These are phyloP conservation scores for Alligator mississippiensis DNA, from an alignment of 2,113 vertebrate genomes.

Conservation along the genomic window DNA sequence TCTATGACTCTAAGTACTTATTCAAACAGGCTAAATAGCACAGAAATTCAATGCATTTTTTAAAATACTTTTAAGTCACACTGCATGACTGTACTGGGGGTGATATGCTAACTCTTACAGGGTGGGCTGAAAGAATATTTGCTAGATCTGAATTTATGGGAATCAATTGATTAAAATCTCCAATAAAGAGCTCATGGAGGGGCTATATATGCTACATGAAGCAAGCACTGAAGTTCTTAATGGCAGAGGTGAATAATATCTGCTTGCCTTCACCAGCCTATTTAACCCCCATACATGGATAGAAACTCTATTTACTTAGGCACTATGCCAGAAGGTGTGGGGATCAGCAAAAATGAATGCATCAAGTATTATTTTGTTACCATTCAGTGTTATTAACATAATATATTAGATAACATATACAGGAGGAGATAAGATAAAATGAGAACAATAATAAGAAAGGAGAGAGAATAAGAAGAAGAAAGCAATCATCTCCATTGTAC, in stretches of 20 bases:
- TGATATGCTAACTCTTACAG: background rate
- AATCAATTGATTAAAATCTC: background rate
- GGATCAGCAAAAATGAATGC: background rate
- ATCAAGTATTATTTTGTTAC: background rate
- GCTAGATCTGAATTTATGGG: background rate
- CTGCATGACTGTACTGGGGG: background rate
- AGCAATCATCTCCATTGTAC: background rate
- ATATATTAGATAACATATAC: background rate
- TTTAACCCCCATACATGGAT: background rate
- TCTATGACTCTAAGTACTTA: too few species aligned
- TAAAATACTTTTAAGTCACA: background rate
- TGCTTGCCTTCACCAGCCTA: background rate
- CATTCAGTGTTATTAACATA: background rate
- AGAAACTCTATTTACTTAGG: background rate
- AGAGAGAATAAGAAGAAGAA: background rate
- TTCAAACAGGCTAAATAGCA: too few species aligned
- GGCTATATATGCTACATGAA: background rate
- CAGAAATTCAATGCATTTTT: too few species aligned
- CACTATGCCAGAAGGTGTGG: background rate
- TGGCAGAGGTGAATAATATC: background rate
- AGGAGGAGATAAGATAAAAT: background rate
- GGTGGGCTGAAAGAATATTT: background rate
- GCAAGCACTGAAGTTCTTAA: background rate
- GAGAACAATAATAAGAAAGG: background rate
- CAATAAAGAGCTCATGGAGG: background rate